These are phyloP conservation scores for Aplysina aerophoba DNA, from an alignment of 37 sponge, comb jelly and placozoan genomes.

Conservation along the genomic window DNA sequence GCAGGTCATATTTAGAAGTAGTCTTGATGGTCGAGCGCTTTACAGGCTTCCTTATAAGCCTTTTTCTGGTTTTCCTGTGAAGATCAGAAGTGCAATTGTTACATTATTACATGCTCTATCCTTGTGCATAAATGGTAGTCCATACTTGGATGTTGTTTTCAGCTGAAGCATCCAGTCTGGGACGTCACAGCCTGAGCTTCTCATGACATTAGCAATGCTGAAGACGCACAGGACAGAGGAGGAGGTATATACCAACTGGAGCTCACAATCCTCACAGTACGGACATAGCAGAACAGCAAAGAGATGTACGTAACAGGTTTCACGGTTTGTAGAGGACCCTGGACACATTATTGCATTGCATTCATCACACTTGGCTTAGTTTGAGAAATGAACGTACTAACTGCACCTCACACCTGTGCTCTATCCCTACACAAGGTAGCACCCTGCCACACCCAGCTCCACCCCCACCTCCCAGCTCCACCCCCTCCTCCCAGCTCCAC, in stretches of 20 bases:
- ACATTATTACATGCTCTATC: background rate
- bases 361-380: background rate
- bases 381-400: background rate
- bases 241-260: too few species aligned
- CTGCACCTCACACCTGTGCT: too few species aligned
- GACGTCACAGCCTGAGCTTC: slow-evolving; percentile 86
- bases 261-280: too few species aligned
- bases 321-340: too few species aligned
- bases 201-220: slow-evolving; percentile 93
- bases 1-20: slow-evolving; percentile 76
- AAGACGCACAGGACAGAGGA: background rate
- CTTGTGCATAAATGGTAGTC: too few species aligned
- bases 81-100: background rate
- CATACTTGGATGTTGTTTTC: slow-evolving; percentile 87
- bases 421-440: too few species aligned
- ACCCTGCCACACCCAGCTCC: background rate
- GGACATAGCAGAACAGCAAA: too few species aligned
- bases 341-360: too few species aligned
- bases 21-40: slow-evolving; percentile 70
- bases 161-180: slow-evolving; percentile 93
- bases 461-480: background rate
- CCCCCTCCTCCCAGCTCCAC: too few species aligned
- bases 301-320: too few species aligned
- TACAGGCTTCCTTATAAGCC: slow-evolving; percentile 69
- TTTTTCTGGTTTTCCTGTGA: slow-evolving; percentile 62